phyloP scores from a whole-genome alignment of 2,797 vertebrate genomes.

The Ptychobarbus kaznakovi region DNA sequence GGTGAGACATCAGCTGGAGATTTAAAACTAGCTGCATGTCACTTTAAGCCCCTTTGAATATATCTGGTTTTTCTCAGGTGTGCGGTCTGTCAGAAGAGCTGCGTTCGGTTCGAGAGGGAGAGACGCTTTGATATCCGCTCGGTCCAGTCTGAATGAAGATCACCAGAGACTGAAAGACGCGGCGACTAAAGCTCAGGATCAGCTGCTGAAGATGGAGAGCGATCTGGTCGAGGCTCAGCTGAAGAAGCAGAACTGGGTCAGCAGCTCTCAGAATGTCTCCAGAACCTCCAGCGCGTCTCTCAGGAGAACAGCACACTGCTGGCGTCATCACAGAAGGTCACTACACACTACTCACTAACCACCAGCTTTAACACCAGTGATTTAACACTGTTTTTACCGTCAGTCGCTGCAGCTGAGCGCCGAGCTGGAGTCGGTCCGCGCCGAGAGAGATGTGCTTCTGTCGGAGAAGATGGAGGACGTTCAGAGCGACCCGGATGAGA shows the following conservation, averaged over 20 bases:
- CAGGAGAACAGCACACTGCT: conserved; percentile 38
- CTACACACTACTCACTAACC: not conserved
- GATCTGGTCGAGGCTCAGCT: conserved; percentile 51
- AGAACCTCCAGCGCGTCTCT: conserved; percentile 43
- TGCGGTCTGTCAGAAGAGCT: conserved; percentile 66
- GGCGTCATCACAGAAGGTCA: conserved; percentile 42
- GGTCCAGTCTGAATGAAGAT: conserved; percentile 63
- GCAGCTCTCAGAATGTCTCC: conserved; percentile 58
- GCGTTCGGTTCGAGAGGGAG: conserved; percentile 41
- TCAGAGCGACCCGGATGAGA: conserved; percentile 29
- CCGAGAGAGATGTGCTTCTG: conserved; percentile 55
- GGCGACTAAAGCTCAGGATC: conserved; percentile 59
- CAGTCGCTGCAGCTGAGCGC: conserved; percentile 21
- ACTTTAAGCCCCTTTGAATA: not conserved
- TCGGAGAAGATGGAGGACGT: conserved; percentile 60
- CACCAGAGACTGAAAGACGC: conserved; percentile 71
- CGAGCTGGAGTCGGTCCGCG: conserved; percentile 58
- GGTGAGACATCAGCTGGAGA: conserved; percentile 5
- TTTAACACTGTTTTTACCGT: not conserved
- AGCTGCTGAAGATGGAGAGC: conserved; percentile 57
- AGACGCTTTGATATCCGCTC: conserved; percentile 65
- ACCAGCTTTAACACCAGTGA: not conserved
- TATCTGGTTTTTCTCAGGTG: conserved; percentile 56
- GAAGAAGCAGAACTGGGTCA: conserved; percentile 58
- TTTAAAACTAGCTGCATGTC: not conserved